Conservation (phyloP, 2,888 invertebrate genomes). For the Tenthredo mesomela region DNA sequence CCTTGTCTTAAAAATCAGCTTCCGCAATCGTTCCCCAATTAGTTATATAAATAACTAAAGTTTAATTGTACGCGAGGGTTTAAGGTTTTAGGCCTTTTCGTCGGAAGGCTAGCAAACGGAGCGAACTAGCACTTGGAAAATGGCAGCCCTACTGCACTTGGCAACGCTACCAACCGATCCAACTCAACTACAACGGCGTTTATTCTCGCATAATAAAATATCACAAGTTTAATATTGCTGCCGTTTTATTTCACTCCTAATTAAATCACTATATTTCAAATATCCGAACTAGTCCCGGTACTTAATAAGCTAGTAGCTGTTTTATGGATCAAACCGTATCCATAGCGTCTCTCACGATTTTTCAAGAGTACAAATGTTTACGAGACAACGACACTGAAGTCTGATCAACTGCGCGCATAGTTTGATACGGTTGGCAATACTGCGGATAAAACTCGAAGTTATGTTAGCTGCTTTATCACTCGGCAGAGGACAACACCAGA, state of each 20-base stretch:
- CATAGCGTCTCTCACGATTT: constrained; percentile 30
- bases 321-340: neutral
- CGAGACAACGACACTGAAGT: constrained; percentile 46
- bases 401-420: constrained; percentile 24
- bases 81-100: constrained; percentile 36
- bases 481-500: constrained; percentile 29
- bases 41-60: neutral
- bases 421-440: constrained; percentile 17
- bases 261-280: neutral
- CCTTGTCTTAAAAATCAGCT: constrained; percentile 25
- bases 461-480: neutral
- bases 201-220: constrained; percentile 19
- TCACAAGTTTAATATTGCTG: constrained; percentile 19
- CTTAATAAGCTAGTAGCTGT: neutral
- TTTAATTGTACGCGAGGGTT: constrained; percentile 6
- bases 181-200: constrained; percentile 17
- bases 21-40: constrained; percentile 54
- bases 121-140: constrained; percentile 68
- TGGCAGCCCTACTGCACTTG: constrained; percentile 71
- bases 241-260: neutral
- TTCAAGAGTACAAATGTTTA: constrained; percentile 41
- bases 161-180: constrained; percentile 66
- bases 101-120: constrained; percentile 36
- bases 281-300: neutral
- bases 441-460: constrained; percentile 6